These are phyloP conservation scores for Penelope pileata DNA, from an alignment of 2,113 vertebrate genomes.

Conservation along the genomic window DNA sequence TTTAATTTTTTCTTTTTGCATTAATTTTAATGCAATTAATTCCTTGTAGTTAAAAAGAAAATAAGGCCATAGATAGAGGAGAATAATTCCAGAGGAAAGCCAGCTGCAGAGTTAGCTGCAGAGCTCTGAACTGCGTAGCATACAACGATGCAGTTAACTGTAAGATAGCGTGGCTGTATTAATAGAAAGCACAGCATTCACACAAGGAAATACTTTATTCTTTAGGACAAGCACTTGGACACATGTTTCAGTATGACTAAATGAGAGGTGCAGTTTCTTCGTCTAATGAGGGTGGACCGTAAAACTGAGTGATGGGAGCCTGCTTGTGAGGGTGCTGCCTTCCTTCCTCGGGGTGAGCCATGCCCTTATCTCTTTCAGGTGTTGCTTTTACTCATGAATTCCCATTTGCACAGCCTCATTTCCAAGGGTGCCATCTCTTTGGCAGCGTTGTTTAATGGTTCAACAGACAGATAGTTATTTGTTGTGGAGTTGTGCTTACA, in stretches of 20 bases:
- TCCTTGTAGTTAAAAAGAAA: not conserved
- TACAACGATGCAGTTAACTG: rapidly evolving
- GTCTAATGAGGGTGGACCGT: not conserved
- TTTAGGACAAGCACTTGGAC: not conserved
- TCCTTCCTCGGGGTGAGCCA: not conserved
- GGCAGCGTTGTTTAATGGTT: not conserved
- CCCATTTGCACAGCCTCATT: not conserved
- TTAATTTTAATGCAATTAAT: not conserved
- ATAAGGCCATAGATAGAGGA: not conserved
- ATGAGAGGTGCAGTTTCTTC: not conserved
- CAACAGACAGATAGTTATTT: not conserved
- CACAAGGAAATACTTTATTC: not conserved
- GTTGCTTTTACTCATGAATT: not conserved
- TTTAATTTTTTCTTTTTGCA: not conserved
- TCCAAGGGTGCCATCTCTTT: not conserved
- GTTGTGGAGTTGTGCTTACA: not conserved
- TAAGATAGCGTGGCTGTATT: not conserved
- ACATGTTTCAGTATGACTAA: not conserved
- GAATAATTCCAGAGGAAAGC: not conserved
- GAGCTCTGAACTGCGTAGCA: not conserved
- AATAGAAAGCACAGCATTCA: not conserved
- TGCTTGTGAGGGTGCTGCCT: not conserved
- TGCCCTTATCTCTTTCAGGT: rapidly evolving
- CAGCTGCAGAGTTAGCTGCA: not conserved
- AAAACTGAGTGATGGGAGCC: not conserved